Conservation (phyloP, 2,888 invertebrate genomes). For the Tachystola acroxantha region DNA sequence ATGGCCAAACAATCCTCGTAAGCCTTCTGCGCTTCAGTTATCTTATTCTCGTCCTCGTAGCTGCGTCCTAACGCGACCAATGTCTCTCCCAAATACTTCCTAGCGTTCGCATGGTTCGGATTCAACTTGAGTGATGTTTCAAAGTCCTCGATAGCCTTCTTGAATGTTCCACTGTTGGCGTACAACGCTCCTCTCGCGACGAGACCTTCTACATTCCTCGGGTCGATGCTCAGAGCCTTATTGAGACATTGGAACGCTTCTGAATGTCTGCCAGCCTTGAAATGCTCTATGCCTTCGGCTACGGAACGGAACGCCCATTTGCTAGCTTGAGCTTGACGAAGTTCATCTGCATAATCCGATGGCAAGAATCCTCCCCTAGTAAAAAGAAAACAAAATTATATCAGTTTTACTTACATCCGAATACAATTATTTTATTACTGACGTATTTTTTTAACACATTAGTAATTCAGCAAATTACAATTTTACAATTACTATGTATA, state of each 20-base stretch:
- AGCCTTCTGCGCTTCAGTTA: constrained; percentile 89
- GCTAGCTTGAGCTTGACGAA: constrained; percentile 93
- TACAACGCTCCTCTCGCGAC: constrained; percentile 95
- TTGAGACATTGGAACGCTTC: constrained; percentile 97
- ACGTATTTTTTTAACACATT: too few relatives aligned
- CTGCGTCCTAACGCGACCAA: constrained; percentile 92
- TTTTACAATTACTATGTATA: too few relatives aligned
- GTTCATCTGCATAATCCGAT: constrained; percentile 88
- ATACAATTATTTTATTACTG: too few relatives aligned
- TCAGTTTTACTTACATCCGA: too few relatives aligned
- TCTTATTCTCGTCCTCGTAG: constrained; percentile 91
- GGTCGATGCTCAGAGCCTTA: constrained; percentile 94
- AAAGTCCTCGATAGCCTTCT: constrained; percentile 96
- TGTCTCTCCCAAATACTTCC: constrained; percentile 96
- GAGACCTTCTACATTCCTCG: constrained; percentile 93
- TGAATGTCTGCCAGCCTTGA: constrained; percentile 94
- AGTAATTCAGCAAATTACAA: too few relatives aligned
- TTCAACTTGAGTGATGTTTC: constrained; percentile 93
- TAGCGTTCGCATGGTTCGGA: constrained; percentile 93
- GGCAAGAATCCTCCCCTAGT: constrained; percentile 86
- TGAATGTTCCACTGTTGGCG: constrained; percentile 95
- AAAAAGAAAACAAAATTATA: constrained; percentile 7
- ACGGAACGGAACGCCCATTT: constrained; percentile 96
- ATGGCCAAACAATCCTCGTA: constrained; percentile 91
- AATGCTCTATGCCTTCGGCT: constrained; percentile 96